Conservation (phyloP, 2,888 invertebrate genomes). For the Lepeophtheirus nordmannii region DNA sequence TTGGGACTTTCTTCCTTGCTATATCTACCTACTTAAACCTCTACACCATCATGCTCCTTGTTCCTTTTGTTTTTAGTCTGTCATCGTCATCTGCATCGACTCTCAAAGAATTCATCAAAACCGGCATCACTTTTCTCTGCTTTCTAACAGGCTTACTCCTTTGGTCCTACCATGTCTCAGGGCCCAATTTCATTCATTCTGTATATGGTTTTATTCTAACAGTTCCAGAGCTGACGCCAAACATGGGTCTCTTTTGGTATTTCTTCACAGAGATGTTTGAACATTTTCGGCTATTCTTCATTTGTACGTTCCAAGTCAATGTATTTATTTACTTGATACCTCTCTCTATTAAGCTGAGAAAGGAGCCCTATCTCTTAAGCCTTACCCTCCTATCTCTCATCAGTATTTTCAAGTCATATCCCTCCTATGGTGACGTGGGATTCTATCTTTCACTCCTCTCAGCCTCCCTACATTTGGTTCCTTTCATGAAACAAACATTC, state of each 20-base stretch:
- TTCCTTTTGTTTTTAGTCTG: slow-evolving; percentile 47
- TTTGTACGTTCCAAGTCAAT: slow-evolving; percentile 92
- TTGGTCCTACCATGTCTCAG: slow-evolving; percentile 46
- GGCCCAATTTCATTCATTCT: slow-evolving; percentile 41
- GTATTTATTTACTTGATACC: slow-evolving; percentile 67
- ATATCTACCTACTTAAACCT: slow-evolving; percentile 61
- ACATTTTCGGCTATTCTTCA: slow-evolving; percentile 85
- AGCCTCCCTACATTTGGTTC: slow-evolving; percentile 65
- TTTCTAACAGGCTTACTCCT: slow-evolving; percentile 42
- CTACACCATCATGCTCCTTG: slow-evolving; percentile 57
- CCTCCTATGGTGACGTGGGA: slow-evolving; percentile 83
- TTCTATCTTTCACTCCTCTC: slow-evolving; percentile 79
- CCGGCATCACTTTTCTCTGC: slow-evolving; percentile 36
- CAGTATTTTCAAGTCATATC: slow-evolving; percentile 90
- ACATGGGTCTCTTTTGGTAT: slow-evolving; percentile 97
- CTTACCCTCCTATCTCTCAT: slow-evolving; percentile 63
- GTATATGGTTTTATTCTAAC: slow-evolving; percentile 67
- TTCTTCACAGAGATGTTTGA: slow-evolving; percentile 99
- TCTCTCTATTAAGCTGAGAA: slow-evolving; percentile 39
- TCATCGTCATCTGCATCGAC: slow-evolving; percentile 36
- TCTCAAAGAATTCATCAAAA: slow-evolving; percentile 40
- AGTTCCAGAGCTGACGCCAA: slow-evolving; percentile 86
- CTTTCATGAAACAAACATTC: slow-evolving; percentile 44
- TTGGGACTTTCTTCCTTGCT: slow-evolving; percentile 39
- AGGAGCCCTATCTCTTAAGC: slow-evolving; percentile 53